A percentile compares a stretch with the other conserved stretches of the same genome.
phyloP scores from a whole-genome alignment of 2,888 invertebrate species.

The Ichneumoninae sp. region DNA sequence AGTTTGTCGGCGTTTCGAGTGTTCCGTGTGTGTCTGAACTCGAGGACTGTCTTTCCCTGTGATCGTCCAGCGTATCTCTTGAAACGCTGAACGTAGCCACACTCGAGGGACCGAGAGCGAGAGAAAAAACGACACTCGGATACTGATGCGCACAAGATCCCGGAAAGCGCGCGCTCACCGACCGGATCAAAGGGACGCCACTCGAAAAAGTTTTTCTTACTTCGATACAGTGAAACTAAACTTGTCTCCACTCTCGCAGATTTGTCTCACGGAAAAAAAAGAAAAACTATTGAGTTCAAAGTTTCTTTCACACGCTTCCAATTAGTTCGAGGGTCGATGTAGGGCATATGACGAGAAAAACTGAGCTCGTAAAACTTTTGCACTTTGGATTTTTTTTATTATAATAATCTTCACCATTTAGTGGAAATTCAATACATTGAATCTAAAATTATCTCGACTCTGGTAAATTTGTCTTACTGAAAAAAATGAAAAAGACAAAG shows the following conservation, averaged over 20 bases:
- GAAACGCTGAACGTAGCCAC: slow-evolving; percentile 43
- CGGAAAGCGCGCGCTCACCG: slow-evolving; percentile 72
- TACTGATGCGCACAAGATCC: slow-evolving; percentile 69
- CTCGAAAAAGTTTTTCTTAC: slow-evolving; percentile 56
- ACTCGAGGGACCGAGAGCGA: slow-evolving; percentile 39
- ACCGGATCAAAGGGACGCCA: slow-evolving; percentile 73
- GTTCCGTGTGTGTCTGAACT: slow-evolving; percentile 60
- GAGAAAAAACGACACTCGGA: slow-evolving; percentile 52
- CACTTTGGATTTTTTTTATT: no score
- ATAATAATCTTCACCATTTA: no score
- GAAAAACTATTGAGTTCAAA: slow-evolving; percentile 33
- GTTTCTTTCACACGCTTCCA: slow-evolving; percentile 59
- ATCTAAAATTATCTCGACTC: slow-evolving; percentile 14
- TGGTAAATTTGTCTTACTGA: slow-evolving; percentile 19
- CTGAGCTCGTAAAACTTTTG: no score
- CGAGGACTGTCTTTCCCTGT: slow-evolving; percentile 62
- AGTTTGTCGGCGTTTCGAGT: slow-evolving; percentile 75
- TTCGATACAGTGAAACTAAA: slow-evolving; percentile 6
- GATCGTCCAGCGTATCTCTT: slow-evolving; percentile 62
- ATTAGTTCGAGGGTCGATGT: slow-evolving; percentile 46
- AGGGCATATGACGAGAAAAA: background rate
- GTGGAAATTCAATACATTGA: background rate
- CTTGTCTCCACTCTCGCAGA: slow-evolving; percentile 20
- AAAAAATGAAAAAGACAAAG: slow-evolving; percentile 31
- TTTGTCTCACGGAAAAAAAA: slow-evolving; percentile 27